phyloP scores from a whole-genome alignment of 2,797 vertebrate genomes.

The Buceros bicornis region DNA sequence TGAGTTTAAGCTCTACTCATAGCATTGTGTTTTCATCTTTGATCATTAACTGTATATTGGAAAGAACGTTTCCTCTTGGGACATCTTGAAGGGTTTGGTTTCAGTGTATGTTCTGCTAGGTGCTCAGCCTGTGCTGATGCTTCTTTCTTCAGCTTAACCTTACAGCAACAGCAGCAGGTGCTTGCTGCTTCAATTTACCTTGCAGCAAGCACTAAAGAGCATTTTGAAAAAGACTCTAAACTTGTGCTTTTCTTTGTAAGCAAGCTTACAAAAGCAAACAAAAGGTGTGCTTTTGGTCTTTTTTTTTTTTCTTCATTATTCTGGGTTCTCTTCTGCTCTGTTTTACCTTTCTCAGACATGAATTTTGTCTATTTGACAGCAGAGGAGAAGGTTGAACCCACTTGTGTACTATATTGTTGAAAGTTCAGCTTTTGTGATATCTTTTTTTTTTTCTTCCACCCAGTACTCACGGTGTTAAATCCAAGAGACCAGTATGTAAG shows the following conservation, averaged over 20 bases:
- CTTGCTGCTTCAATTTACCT: neutral
- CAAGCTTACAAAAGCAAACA: neutral
- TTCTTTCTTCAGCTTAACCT: neutral
- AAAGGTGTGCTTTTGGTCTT: neutral
- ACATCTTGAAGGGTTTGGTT: neutral
- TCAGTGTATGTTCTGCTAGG: neutral
- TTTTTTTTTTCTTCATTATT: neutral
- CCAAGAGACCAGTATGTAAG: neutral
- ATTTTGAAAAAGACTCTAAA: neutral
- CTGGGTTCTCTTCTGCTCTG: neutral
- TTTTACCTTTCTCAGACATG: neutral
- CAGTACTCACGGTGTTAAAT: neutral
- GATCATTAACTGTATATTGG: neutral
- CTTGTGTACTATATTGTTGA: neutral
- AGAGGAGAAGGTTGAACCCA: neutral
- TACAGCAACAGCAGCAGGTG: neutral
- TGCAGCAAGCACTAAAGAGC: neutral
- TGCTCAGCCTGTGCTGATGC: neutral
- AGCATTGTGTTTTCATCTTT: neutral
- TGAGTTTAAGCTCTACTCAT: neutral
- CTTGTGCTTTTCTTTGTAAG: neutral
- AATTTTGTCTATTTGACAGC: neutral
- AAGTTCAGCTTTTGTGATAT: neutral
- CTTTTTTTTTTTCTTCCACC: fast-evolving
- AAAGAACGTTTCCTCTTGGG: neutral